Conservation (phyloP, 2,888 invertebrate species). For the Synergus laeviventris region DNA sequence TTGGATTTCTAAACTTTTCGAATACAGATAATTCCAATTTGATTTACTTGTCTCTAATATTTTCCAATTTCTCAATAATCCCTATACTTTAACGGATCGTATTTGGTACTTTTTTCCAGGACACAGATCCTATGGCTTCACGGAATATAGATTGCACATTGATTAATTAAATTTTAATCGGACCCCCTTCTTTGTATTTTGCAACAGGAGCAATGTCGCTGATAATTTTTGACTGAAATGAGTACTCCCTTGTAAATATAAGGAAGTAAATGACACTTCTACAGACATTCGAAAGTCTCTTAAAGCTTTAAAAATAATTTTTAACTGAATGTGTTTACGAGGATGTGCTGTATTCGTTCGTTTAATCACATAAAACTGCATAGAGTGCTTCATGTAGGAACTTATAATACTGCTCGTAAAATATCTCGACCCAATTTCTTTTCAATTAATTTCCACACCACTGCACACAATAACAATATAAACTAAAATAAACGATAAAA, state of each 20-base stretch:
- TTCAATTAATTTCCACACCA: neutral
- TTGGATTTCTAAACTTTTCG: neutral
- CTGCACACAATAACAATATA: neutral
- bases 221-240: conserved; percentile 38
- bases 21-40: neutral
- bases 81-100: neutral
- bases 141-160: neutral
- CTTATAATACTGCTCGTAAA: conserved; percentile 74
- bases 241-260: conserved; percentile 28
- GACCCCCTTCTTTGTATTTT: conserved; percentile 8
- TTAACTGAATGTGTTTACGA: conserved; percentile 47
- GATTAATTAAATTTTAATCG: neutral
- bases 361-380: conserved; percentile 45
- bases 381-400: conserved; percentile 66
- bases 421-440: conserved; percentile 55
- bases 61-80: neutral
- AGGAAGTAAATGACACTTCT: conserved; percentile 22
- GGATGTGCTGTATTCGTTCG: conserved; percentile 44
- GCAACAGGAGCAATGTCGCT: conserved; percentile 14
- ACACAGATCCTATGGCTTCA: neutral
- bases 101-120: neutral
- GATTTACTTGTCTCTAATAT: no score
- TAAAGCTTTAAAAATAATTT: conserved; percentile 45
- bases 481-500: neutral
- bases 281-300: conserved; percentile 40